phyloP scores from a whole-genome alignment of 2,888 invertebrate species.

The Willowsia nigromaculata region DNA sequence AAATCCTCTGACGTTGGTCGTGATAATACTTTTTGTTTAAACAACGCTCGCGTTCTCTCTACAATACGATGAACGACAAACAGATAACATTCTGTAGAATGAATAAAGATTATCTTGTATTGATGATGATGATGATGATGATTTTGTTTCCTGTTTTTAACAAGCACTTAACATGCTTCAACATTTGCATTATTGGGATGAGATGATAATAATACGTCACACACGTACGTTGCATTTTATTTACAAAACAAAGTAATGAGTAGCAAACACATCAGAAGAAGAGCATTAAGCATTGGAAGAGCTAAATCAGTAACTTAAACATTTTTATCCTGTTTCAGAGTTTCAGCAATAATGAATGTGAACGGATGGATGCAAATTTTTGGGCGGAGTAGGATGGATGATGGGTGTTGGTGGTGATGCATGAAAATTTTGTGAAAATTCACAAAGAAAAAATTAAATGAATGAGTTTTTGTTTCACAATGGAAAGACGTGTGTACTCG shows the following conservation, averaged over 20 bases:
- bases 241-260: neutral
- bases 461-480: neutral
- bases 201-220: neutral
- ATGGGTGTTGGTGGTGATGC: conserved; percentile 20
- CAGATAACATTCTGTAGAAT: conserved; percentile 6
- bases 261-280: too few species aligned
- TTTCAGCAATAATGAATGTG: too few species aligned
- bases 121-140: conserved; percentile 7
- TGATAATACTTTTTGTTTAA: conserved; percentile 21
- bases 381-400: neutral
- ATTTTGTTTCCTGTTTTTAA: conserved; percentile 67
- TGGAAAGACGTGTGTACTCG: neutral
- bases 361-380: too few species aligned
- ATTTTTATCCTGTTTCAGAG: too few species aligned
- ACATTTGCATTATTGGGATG: neutral
- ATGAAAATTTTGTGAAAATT: neutral
- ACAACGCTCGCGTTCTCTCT: neutral
- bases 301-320: too few species aligned
- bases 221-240: neutral
- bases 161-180: conserved; percentile 43
- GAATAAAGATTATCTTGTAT: neutral
- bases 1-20: neutral
- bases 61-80: conserved; percentile 9
- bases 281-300: too few species aligned
- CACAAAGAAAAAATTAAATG: neutral